Evolutionary conservation across 1,140 invertebrate species (phyloP), one percentile per base, ranked within the genome.

Genomic region (Armadillidium nasatum): DNA sequence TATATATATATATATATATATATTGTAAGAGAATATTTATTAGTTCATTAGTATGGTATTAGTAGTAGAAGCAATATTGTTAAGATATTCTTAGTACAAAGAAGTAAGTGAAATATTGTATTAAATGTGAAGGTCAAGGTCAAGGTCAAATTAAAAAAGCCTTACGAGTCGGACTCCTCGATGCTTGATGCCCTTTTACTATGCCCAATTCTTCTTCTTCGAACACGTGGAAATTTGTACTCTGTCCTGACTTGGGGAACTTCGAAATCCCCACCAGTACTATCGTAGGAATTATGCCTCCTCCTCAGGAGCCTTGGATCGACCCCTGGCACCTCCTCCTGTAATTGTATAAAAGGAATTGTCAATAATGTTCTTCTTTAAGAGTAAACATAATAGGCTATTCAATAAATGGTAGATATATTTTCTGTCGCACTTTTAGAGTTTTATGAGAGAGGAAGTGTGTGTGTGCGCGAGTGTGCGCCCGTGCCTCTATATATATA

Each of bases 261-360:
- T 73, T 82, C 82, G 44, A 75, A 73, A 21, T 86, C 86, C 54
- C 84, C 83, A 9, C 85, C 85, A 79, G 83, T 84, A 15, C 85
- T 85, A 44, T 73, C 75, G 46, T 77, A 74, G 68, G 79, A 80
- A 13, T 45, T 70, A 4, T 76, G 72, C 68, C 79, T 82, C 44
- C 80, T 75, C 15, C 82, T 77, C 54, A 83, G 80, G 44, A 83
- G 76, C 21, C 81, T 74, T 71, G 90, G 90, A 84, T 80, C 79
- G 10, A 91, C 90, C 15, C 90, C 90, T 54, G 88, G 88, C 83
- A 91, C 88, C 76, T 91, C 90, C 77, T 91, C 90, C 90, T 91
- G 74, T 23, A 83, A 80, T 74, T 45, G 43, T 43, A 81, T 21
- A 77, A 13, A 71, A 83, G 82, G 68, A 77, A 15, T 54, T n/a